Conservation (phyloP, 2,113 vertebrate genomes). For the Tonatia bakeri region DNA sequence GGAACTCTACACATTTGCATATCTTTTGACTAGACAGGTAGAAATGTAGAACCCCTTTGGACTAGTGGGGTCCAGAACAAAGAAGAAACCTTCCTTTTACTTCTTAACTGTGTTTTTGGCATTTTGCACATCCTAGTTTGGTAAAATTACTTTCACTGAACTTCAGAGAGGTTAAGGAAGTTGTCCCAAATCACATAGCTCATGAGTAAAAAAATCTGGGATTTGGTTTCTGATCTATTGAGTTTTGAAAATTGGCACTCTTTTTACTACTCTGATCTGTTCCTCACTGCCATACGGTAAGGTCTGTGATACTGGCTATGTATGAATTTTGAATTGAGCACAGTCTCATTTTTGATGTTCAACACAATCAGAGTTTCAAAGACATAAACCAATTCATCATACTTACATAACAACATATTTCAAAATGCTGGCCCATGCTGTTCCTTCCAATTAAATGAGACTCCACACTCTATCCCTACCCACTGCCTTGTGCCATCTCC, state of each 20-base stretch:
- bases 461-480: not conserved
- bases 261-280: not conserved
- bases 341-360: not conserved
- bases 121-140: not conserved
- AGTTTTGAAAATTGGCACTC: not conserved
- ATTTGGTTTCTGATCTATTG: not conserved
- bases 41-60: not conserved
- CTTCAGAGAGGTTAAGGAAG: not conserved
- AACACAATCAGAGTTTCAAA: not conserved
- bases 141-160: not conserved
- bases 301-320: not conserved
- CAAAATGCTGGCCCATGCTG: not conserved
- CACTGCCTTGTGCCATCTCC: not conserved
- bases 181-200: not conserved
- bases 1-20: not conserved
- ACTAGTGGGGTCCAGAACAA: not conserved
- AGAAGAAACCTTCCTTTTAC: not conserved
- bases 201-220: not conserved
- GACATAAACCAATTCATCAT: not conserved
- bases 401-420: not conserved
- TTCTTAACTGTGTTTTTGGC: not conserved
- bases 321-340: not conserved
- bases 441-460: not conserved
- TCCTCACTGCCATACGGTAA: accelerated
- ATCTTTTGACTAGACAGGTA: not conserved